Evolutionary conservation across 2,888 invertebrate species (phyloP).

Genomic region (Oxyteleia sp.): DNA sequence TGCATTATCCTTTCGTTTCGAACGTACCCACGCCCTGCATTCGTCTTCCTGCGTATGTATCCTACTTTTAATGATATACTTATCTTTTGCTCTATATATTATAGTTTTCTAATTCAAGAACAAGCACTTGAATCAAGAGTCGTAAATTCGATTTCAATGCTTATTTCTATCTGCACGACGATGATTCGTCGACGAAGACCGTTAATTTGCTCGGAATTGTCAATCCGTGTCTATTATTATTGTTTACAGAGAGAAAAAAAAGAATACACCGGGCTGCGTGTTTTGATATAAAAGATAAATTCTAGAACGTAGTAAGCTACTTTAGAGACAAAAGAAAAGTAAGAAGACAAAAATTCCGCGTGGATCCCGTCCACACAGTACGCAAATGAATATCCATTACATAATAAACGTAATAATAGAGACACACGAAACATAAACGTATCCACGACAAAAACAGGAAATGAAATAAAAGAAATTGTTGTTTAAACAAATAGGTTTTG

Average conservation of each 20-base stretch:
- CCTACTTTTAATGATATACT: slow-evolving; percentile 38
- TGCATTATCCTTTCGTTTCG: neutral
- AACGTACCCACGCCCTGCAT: slow-evolving; percentile 9
- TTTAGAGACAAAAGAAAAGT: slow-evolving; percentile 69
- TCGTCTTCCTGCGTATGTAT: slow-evolving; percentile 40
- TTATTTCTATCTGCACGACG: neutral
- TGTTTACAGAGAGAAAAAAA: slow-evolving; percentile 32
- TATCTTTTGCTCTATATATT: slow-evolving; percentile 23
- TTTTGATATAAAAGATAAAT: slow-evolving; percentile 67
- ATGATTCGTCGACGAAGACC: slow-evolving; percentile 9
- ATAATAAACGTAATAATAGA: slow-evolving; percentile 59
- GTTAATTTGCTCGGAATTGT: no score
- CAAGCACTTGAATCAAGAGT: slow-evolving; percentile 13
- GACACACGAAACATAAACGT: slow-evolving; percentile 70
- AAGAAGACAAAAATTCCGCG: slow-evolving; percentile 56
- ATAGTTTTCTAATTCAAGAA: slow-evolving; percentile 39
- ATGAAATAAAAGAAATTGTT: slow-evolving; percentile 56
- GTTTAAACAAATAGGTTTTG: slow-evolving; percentile 81
- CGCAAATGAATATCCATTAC: slow-evolving; percentile 53
- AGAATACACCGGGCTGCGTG: slow-evolving; percentile 67
- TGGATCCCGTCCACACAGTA: slow-evolving; percentile 69
- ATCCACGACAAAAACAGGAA: slow-evolving; percentile 76
- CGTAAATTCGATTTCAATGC: neutral
- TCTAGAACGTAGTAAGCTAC: slow-evolving; percentile 68
- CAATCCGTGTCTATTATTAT: slow-evolving; percentile 22